Evolutionary conservation across 2,888 invertebrate genomes (phyloP).

Genomic region (Anoplius nigerrimus): DNA sequence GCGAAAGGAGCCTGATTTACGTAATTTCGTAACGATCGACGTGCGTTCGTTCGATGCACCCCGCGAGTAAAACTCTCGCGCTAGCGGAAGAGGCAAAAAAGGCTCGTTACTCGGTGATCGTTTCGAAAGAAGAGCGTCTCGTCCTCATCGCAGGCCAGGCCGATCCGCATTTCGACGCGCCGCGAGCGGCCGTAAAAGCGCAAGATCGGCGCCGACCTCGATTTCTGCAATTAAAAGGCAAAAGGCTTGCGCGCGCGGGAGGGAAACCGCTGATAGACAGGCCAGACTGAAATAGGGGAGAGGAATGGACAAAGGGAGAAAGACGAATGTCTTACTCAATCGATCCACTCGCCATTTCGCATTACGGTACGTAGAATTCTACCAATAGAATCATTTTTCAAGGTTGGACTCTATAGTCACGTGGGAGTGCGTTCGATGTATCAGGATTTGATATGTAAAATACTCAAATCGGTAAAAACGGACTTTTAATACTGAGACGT

Average conservation of each 20-base stretch:
- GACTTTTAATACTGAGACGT: too few relatives aligned
- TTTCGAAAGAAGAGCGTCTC: slow-evolving; percentile 31
- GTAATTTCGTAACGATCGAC: slow-evolving; percentile 44
- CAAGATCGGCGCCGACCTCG: slow-evolving; percentile 19
- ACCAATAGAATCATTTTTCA: too few relatives aligned
- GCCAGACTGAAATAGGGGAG: too few relatives aligned
- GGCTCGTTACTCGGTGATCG: slow-evolving; percentile 22
- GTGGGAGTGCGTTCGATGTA: too few relatives aligned
- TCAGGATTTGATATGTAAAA: too few relatives aligned
- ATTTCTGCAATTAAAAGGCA: slow-evolving; percentile 38
- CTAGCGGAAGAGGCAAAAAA: slow-evolving; percentile 24
- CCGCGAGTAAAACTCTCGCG: slow-evolving; percentile 11
- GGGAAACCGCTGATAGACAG: too few relatives aligned
- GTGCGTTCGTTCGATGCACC: slow-evolving; percentile 12
- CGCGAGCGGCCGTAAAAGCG: slow-evolving; percentile 6
- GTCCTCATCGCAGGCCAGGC: not conserved
- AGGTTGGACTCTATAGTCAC: too few relatives aligned
- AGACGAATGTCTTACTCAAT: too few relatives aligned
- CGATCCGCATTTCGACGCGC: slow-evolving; percentile 16
- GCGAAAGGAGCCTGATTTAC: slow-evolving; percentile 39
- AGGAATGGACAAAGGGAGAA: too few relatives aligned
- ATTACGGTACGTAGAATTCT: too few relatives aligned
- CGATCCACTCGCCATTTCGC: too few relatives aligned
- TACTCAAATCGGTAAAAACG: too few relatives aligned
- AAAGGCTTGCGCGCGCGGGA: slow-evolving; percentile 10